Evolutionary conservation across 2,797 vertebrate genomes (phyloP).

Genomic region (Atherinosoma microstoma): DNA sequence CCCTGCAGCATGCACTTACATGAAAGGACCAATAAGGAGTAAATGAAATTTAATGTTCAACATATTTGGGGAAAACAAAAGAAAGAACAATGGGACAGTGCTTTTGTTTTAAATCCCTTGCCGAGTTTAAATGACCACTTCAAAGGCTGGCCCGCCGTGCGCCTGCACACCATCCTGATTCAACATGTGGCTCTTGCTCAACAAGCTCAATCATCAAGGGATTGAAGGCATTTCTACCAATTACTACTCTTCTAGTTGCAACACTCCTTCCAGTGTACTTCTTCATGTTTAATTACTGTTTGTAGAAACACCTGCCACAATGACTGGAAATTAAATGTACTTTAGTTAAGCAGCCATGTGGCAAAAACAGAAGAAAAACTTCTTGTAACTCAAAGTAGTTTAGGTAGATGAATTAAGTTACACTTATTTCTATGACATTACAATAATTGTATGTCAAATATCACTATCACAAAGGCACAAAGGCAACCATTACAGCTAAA

Average conservation of each 20-base stretch:
- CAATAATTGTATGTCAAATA: neutral
- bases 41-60: constrained; percentile 60
- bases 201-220: constrained; percentile 48
- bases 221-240: constrained; percentile 63
- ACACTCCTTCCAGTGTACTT: constrained; percentile 37
- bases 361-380: constrained; percentile 10
- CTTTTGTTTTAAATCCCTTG: constrained; percentile 47
- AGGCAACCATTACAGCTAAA: neutral
- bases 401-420: constrained; percentile 12
- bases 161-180: constrained; percentile 47
- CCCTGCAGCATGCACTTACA: constrained; percentile 6
- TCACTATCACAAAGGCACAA: neutral
- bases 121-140: constrained; percentile 73
- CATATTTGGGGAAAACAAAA: constrained; percentile 47
- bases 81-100: constrained; percentile 47
- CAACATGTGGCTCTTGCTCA: constrained; percentile 65
- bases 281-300: constrained; percentile 58
- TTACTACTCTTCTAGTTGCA: constrained; percentile 52
- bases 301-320: constrained; percentile 41
- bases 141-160: constrained; percentile 59
- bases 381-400: constrained; percentile 9
- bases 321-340: constrained; percentile 22
- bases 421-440: no score
- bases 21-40: constrained; percentile 23
- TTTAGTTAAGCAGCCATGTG: constrained; percentile 23